Base-by-base conservation (phyloP, 2,888 invertebrate species). In the Metopia argyrocephala region DNA sequence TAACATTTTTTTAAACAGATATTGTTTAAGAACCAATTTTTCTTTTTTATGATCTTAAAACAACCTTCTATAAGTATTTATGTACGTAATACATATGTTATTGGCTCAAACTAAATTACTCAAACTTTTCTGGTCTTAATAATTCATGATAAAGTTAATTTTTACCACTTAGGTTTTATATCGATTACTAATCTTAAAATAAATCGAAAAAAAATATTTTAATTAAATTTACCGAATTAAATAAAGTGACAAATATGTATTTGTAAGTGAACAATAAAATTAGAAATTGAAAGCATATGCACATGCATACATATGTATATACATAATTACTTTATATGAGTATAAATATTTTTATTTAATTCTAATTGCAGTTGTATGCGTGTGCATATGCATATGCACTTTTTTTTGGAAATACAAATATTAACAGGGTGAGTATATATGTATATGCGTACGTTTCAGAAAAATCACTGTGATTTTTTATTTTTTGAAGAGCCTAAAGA, bases 191-290 rank as follows among this genome's bases (percentile, higher is more conserved):
- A 59, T 50, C 18, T 64, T 27, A 45, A 56, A 31, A 48, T 18
- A 31, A 12, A 23, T 31, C 38, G 2, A 12, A 68, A 68, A 68
- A 54, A 86, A 79, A 71, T 79, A 83, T 73, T 82, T 69, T 84
- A 81, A 86, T 75, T 70, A 69, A 78, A 79, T 78, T 76, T 80
- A 82, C 80, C 69, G 62, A 81, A 80, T 76, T 76, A 70, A 61
- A 76, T 79, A 84, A 68, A 80, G 76, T 66, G 62, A 48, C 59
- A 79, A 74, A 76, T 66, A 76, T n/a, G n/a, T n/a, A n/a, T 70
- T 76, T 65, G 71, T 71, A 79, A 70, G 57, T 23, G 62, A 65
- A 61, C 15, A 70, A 70, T 54, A 74, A 45, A 25, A 59, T n/a
- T 3, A 31, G 9, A 62, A 65, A 70, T 25, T n/a, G 27, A 65